These are phyloP conservation scores for Heterotis niloticus DNA, from an alignment of 2,113 vertebrate species.

Conservation along the genomic window DNA sequence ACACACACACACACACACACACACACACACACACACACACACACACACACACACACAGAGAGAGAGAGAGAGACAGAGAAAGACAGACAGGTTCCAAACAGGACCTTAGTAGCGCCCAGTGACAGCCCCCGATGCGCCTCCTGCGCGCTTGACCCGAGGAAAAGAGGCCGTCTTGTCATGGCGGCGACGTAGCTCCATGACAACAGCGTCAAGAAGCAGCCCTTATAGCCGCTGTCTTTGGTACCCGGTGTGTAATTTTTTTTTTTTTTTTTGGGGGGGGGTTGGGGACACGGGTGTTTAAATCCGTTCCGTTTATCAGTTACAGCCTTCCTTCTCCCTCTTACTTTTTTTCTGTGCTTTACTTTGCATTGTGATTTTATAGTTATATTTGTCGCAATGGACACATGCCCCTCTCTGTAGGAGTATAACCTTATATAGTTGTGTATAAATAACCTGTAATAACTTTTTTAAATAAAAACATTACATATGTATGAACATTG, in stretches of 20 bases:
- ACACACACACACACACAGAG: no score
- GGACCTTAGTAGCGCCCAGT: no score
- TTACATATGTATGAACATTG: conserved; percentile 60
- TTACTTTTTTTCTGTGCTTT: conserved; percentile 19
- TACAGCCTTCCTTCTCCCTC: conserved; percentile 38
- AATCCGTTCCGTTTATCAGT: conserved; percentile 46
- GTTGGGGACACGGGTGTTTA: conserved; percentile 30
- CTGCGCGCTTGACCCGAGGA: no score
- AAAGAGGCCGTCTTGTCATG: no score
- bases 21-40: no score
- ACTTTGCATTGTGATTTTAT: conserved; percentile 68
- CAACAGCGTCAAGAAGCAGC: no score
- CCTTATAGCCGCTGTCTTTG: conserved; percentile 48
- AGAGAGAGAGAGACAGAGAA: no score
- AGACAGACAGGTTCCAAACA: no score
- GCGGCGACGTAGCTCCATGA: not conserved
- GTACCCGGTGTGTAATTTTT: conserved; percentile 62
- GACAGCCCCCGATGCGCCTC: no score
- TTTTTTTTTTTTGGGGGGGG: conserved; percentile 30
- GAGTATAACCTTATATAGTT: conserved; percentile 78
- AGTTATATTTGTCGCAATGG: conserved; percentile 68
- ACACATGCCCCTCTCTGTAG: conserved; percentile 76
- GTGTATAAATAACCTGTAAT: conserved; percentile 85
- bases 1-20: no score
- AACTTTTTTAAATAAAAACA: conserved; percentile 84